Base-by-base conservation (phyloP, 2,113 vertebrate species). In the Camelus dromedarius region DNA sequence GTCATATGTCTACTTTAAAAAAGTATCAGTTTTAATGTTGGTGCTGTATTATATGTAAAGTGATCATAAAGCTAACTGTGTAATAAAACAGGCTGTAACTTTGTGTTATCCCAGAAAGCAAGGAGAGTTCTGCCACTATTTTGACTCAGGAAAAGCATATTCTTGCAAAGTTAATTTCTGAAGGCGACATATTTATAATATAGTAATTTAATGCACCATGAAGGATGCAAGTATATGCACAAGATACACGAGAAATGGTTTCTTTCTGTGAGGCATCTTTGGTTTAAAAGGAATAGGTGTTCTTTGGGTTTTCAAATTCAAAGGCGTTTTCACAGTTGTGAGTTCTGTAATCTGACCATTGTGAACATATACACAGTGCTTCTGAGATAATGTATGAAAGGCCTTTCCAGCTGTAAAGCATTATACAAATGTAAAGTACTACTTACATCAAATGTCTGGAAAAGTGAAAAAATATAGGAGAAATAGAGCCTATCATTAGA, bases 391-490 rank as follows among this genome's bases (percentile, higher is more conserved):
- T n/a, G 6, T 32, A 52, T 12, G 46, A 48, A 85, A 69, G 82
- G 30, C 3, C 3, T 69, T 96, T 67, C 54, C 18, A 73, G 72
- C 8, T 85, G 4, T 67, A 84, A 80, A 66, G 11, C 54, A 56
- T 75, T 35, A 60, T 58, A 13, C 35, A 87, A 62, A 81, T 80
- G 5, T 52, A 73, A 76, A n/a, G 26, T 73, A 85, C 42, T n/a
- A n/a, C 50, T 97, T 85, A 82, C 64, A 50, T 42, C 56, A 86
- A 87, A 93, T 70, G 62, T 64, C 46, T 62, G 6, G 11, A 84
- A 58, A 93, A 58, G 89, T 89, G 38, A 95, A 89, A 69, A 92
- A 38, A 50, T 35, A 67, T 30, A 90, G n/a, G 52, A 80, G 93
- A 89, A 95, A 70, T 3, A 70, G 56, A 89, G 24, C 11, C 76